phyloP scores from a whole-genome alignment of 2,888 invertebrate species.

The Hybos culiciformis region DNA sequence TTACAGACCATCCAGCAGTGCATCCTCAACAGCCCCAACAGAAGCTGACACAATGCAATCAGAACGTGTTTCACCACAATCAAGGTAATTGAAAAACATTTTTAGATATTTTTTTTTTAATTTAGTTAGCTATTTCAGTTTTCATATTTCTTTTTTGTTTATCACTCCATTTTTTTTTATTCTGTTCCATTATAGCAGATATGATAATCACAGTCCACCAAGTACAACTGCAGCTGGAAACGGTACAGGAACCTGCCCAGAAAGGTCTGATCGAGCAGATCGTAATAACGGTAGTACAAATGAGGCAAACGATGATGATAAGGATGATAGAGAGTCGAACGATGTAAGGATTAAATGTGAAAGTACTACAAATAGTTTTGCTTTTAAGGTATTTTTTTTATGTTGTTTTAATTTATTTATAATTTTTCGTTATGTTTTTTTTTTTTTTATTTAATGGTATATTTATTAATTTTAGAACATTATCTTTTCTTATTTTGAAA shows the following conservation, averaged over 20 bases:
- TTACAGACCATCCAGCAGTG: conserved; percentile 35
- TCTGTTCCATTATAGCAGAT: conserved; percentile 23
- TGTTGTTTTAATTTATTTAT: conserved; percentile 10
- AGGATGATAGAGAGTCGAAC: conserved; percentile 33
- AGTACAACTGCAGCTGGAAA: conserved; percentile 31
- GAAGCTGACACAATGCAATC: conserved; percentile 37
- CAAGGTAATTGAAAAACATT: conserved; percentile 25
- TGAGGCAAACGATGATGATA: conserved; percentile 33
- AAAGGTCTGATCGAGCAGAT: conserved; percentile 18
- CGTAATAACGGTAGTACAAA: conserved; percentile 35
- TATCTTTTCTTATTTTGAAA: no score
- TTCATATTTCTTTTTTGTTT: not conserved
- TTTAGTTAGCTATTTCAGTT: not conserved
- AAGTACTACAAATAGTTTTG: conserved; percentile 18
- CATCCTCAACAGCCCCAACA: conserved; percentile 36
- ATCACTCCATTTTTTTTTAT: not conserved
- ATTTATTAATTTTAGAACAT: no score
- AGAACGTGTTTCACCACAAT: conserved; percentile 34
- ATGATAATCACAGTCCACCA: conserved; percentile 36
- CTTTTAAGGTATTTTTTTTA: conserved; percentile 17
- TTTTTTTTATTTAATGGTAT: not conserved
- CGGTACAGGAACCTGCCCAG: conserved; percentile 16
- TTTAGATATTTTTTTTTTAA: not conserved
- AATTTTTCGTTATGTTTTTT: conserved; percentile 3
- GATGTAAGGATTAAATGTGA: conserved; percentile 25